These are phyloP conservation scores for Kuschelorhynchus macadamiae DNA, from an alignment of 2,888 invertebrate genomes.

Conservation along the genomic window DNA sequence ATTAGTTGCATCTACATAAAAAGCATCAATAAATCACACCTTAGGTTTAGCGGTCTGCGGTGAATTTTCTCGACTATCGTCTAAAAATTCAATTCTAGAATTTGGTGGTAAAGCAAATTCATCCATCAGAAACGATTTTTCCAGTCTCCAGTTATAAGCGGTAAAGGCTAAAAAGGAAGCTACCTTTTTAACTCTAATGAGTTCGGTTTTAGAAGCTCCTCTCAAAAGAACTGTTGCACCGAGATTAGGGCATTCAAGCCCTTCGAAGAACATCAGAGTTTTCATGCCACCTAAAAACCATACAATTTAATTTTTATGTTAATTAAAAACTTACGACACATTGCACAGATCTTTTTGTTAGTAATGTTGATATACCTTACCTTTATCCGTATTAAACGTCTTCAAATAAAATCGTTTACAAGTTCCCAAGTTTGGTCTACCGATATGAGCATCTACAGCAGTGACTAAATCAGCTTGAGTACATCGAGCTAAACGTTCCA, in stretches of 20 bases:
- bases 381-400: conserved; percentile 70
- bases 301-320: neutral
- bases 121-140: conserved; percentile 91
- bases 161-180: conserved; percentile 86
- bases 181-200: conserved; percentile 87
- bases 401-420: conserved; percentile 87
- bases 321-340: neutral
- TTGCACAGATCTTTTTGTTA: no score
- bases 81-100: conserved; percentile 68
- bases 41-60: conserved; percentile 56
- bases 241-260: conserved; percentile 85
- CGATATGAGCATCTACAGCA: conserved; percentile 90
- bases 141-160: conserved; percentile 92
- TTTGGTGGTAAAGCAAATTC: conserved; percentile 85
- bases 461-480: conserved; percentile 88
- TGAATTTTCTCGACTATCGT: conserved; percentile 66
- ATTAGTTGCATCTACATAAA: no score
- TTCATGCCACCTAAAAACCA: conserved; percentile 76
- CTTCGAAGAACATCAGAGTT: conserved; percentile 94
- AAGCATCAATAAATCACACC: no score
- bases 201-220: conserved; percentile 81
- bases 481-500: conserved; percentile 84
- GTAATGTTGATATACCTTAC: conserved; percentile 62
- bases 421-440: conserved; percentile 85
- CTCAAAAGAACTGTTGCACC: conserved; percentile 91